Evolutionary conservation across 2,113 vertebrate species (phyloP).

Genomic region (Capra hircus): DNA sequence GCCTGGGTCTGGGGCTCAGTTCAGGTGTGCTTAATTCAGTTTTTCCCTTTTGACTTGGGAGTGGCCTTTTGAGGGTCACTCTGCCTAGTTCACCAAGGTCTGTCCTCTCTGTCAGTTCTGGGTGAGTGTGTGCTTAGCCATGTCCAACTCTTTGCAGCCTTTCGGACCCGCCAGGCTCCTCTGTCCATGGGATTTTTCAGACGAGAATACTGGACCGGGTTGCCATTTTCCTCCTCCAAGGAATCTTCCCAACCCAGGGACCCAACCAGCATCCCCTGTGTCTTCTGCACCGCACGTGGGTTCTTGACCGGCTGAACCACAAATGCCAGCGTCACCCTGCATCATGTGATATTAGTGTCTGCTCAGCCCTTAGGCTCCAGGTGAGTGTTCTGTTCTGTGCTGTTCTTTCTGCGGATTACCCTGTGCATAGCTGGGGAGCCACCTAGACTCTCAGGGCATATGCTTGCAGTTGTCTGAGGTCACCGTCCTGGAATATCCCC

Average conservation of each 20-base stretch:
- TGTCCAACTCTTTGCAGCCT: not conserved
- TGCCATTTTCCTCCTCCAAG: not conserved
- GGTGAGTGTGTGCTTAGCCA: not conserved
- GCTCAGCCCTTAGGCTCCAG: not conserved
- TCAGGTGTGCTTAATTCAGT: not conserved
- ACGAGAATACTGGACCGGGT: not conserved
- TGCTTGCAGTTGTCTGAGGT: no score
- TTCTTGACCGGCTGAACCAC: fast-evolving
- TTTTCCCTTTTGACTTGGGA: not conserved
- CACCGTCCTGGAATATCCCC: no score
- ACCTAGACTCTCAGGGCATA: not conserved
- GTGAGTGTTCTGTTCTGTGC: no score
- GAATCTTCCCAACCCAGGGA: not conserved
- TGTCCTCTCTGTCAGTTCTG: not conserved
- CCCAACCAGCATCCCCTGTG: not conserved
- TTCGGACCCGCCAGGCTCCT: not conserved
- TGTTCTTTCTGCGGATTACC: fast-evolving
- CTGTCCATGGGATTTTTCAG: not conserved
- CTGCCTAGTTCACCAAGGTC: not conserved
- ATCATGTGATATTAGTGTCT: fast-evolving
- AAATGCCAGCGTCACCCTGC: not conserved
- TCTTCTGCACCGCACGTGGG: not conserved
- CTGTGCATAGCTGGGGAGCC: not conserved
- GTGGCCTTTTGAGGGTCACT: not conserved
- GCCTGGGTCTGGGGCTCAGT: not conserved